Evolutionary conservation across 2,113 vertebrate species (phyloP).

Genomic region (Rhea americana): DNA sequence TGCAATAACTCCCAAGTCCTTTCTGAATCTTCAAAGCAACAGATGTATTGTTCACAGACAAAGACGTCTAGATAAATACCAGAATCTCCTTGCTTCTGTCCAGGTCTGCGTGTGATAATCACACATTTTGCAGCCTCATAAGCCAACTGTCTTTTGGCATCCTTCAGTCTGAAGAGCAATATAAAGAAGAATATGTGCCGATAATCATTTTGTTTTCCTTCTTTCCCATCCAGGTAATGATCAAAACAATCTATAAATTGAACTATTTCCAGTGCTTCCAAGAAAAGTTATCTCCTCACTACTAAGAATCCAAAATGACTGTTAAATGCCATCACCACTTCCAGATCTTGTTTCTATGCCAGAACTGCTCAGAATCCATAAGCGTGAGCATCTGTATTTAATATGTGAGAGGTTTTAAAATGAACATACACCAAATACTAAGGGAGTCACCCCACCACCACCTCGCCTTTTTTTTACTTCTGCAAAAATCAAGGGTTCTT

Average conservation of each 20-base stretch:
- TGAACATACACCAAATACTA: not conserved
- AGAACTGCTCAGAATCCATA: not conserved
- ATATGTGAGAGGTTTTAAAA: not conserved
- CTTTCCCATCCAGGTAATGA: constrained; percentile 19
- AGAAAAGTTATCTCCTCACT: not conserved
- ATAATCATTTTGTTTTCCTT: not conserved
- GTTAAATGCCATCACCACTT: not conserved
- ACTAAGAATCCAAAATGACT: not conserved
- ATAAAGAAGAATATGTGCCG: not conserved
- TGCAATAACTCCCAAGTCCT: not conserved
- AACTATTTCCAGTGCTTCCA: not conserved
- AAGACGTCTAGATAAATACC: not conserved
- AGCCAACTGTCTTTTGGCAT: not conserved
- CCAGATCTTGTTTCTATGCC: not conserved
- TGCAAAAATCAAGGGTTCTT: not conserved
- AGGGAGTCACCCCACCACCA: not conserved
- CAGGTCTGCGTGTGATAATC: not conserved
- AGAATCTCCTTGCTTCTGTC: constrained; percentile 5
- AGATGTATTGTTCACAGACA: not conserved
- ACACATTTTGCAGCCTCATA: not conserved
- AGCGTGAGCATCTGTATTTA: not conserved
- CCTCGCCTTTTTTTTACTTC: not conserved
- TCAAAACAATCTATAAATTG: not conserved
- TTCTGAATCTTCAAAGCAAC: not conserved
- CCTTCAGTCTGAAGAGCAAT: not conserved